Conservation (phyloP, 2,797 vertebrate genomes). For the Sandelia bainsii region DNA sequence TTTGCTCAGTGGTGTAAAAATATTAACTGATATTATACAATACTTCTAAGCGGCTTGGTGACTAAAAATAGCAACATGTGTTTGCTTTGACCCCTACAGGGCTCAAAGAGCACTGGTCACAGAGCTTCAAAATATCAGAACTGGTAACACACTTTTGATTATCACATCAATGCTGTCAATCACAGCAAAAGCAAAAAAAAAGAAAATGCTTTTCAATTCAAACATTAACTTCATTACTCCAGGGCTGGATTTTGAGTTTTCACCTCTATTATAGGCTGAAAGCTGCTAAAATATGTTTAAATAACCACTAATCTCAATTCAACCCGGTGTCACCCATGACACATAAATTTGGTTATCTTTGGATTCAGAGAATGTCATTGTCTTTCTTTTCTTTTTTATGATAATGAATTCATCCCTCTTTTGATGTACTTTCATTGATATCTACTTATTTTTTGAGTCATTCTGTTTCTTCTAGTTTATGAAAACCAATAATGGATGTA, state of each 20-base stretch:
- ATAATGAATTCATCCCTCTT: background rate
- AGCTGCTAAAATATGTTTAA: background rate
- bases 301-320: background rate
- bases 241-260: background rate
- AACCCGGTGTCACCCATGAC: background rate
- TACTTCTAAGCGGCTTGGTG: conserved; percentile 41
- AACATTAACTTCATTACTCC: background rate
- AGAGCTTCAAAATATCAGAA: conserved; percentile 41
- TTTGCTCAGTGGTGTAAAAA: conserved; percentile 33
- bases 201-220: background rate
- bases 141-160: conserved; percentile 3
- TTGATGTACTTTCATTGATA: background rate
- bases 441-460: background rate
- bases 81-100: conserved; percentile 44
- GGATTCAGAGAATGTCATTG: conserved; percentile 1
- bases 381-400: background rate
- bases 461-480: background rate
- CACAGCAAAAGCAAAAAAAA: background rate
- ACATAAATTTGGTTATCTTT: background rate
- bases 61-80: conserved; percentile 49
- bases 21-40: conserved; percentile 47
- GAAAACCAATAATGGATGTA: background rate
- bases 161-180: background rate
- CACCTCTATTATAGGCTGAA: background rate
- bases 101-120: conserved; percentile 34